Evolutionary conservation across 2,797 vertebrate species (phyloP).

Genomic region (Avahi laniger): DNA sequence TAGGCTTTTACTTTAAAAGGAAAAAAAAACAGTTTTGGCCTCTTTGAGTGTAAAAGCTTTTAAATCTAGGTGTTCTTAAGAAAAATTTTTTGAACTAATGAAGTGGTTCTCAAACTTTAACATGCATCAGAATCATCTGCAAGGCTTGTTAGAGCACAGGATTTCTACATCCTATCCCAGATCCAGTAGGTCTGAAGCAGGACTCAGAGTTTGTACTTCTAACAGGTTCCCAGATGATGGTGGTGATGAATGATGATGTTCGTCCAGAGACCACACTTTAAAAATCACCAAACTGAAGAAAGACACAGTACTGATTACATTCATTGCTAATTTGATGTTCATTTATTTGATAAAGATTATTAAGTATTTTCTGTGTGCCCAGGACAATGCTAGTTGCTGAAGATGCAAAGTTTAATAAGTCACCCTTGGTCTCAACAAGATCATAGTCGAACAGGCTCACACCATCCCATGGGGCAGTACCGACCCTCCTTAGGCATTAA

Average conservation of each 20-base stretch:
- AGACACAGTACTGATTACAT: background rate
- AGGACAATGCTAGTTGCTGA: background rate
- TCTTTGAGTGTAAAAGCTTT: background rate
- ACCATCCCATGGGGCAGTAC: background rate
- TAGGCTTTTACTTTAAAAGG: conserved; percentile 34
- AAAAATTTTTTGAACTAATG: background rate
- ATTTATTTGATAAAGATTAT: background rate
- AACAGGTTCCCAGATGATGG: background rate
- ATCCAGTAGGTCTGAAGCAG: background rate
- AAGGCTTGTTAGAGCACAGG: background rate
- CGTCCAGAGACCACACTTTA: background rate
- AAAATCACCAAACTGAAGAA: background rate
- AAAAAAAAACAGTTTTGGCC: background rate
- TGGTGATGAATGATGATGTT: background rate
- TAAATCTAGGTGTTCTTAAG: background rate
- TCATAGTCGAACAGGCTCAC: background rate
- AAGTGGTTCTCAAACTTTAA: background rate
- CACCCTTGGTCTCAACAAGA: background rate
- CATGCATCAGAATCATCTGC: background rate
- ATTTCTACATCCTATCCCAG: background rate
- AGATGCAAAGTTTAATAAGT: background rate
- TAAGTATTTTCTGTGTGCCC: background rate
- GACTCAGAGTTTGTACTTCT: background rate
- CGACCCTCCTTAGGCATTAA: background rate
- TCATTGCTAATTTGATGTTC: background rate